Base-by-base conservation (phyloP, 2,888 invertebrate species). In the Drosophila anomelani region DNA sequence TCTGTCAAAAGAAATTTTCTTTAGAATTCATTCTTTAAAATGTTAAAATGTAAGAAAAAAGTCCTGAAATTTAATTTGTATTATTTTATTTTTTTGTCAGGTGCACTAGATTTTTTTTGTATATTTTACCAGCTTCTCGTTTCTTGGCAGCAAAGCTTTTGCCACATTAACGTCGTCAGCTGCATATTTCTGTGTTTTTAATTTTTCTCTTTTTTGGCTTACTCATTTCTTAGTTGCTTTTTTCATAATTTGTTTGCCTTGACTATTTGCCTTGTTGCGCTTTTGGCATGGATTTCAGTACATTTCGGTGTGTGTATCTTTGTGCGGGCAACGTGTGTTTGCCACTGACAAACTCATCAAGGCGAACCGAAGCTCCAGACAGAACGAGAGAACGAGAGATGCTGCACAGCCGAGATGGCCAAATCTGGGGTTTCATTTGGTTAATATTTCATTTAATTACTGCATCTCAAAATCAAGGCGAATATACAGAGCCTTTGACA, bases 121-220 rank as follows among this genome's bases (percentile, higher is more conserved):
- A 76, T 56, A 12, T 17, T 51, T 2, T 9, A 34, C 20, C 51
- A 51, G 9, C 34, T 20, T 20, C 20, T 15, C 17, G 20, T 9
- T 51, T 51, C 34, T 61, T 71, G 63, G 43, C 68, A 53, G 67
- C 61, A 61, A 71, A 58, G 77, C 71, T 77, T 71, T 74, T 78
- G 76, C 61, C 76, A 80, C 80, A 83, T 80, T 83, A 83, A 81
- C 79, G 70, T 83, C 81, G 76, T 36, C 79, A 79, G 68, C 70
- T 81, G 76, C 61, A 66, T 72, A 57, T 58, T 41, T 43, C 38
- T 49, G 13, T 49, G 13, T 5, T 20, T 38, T 38, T 34, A 51
- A 51, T 73, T 82, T 68, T 66, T 54, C 46, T 72, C 60, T 49
- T 70, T 77, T 71, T 64, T 39, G 54, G 51, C 61, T 51, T 41